Percentiles rank a stretch among this genome's conserved stretches.
These are phyloP conservation scores for Pterocles burchelli DNA, from an alignment of 2,113 vertebrate genomes.

Conservation along the genomic window DNA sequence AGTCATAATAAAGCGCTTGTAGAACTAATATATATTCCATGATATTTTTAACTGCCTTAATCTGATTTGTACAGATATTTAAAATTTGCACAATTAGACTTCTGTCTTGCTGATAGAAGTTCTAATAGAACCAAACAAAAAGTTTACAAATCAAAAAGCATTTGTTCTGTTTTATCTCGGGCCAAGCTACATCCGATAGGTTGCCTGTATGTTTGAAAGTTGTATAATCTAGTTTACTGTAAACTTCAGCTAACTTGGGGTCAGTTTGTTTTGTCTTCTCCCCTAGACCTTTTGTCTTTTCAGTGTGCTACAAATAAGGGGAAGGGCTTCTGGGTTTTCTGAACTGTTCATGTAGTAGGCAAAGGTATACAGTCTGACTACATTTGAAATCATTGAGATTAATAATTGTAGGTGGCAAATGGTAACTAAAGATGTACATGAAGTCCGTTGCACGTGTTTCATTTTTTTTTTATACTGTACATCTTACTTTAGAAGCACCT, in stretches of 20 bases:
- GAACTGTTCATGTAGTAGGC: not conserved
- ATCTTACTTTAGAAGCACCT: not conserved
- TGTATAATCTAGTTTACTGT: not conserved
- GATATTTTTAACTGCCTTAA: conserved; percentile 59
- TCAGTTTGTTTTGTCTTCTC: not conserved
- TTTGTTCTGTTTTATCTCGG: not conserved
- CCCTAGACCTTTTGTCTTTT: not conserved
- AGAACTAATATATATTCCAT: conserved; percentile 23
- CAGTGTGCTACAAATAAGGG: not conserved
- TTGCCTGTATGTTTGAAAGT: not conserved
- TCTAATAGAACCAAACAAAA: conserved; percentile 3
- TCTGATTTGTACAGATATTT: conserved; percentile 7
- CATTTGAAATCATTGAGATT: not conserved
- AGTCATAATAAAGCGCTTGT: not conserved
- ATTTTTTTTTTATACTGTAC: not conserved
- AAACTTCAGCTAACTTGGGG: not conserved
- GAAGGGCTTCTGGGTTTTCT: not conserved
- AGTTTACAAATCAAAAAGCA: not conserved
- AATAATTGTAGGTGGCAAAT: not conserved
- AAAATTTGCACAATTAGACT: conserved; percentile 48
- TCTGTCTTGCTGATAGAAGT: not conserved
- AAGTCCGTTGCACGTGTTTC: not conserved
- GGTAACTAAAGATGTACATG: not conserved
- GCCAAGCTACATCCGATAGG: not conserved
- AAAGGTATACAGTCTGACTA: not conserved